Base-by-base conservation (phyloP, 2,797 vertebrate genomes). In the Sternarchorhynchus goeldii region DNA sequence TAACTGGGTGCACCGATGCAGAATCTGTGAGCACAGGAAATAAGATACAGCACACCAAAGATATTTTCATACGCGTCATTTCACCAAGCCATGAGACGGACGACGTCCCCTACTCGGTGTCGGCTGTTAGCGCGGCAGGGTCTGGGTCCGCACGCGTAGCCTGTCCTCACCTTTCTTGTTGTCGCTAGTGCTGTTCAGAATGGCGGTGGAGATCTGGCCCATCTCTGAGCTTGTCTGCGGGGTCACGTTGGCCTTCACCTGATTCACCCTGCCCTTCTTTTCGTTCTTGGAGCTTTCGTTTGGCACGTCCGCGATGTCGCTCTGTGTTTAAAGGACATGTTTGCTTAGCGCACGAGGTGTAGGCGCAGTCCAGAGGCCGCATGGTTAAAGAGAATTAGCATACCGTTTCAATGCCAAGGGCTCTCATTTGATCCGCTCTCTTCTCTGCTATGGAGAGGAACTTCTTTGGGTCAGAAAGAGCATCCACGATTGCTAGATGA, bases 401-500 rank as follows among this genome's bases (percentile, higher is more conserved):
- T 92, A 99, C 98, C 29, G 97, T 98, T 88, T 99, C 98, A 6
- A 99, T 99, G 45, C 97, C 97, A 91, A 99, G 93, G 0, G 98
- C 98, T 89, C 97, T 96, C 97, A 99, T 99, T 91, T 99, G 98
- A 90, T 99, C 97, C 10, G 97, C 96, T 90, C 98, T 93, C 90
- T 99, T 99, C 88, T 99, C 98, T n/a, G 96, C 97, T 84, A 99
- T 96, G 56, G 98, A 98, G 81, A 99, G 91, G 91, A 98, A 99
- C 90, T 99, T 99, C 94, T 99, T 99, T 87, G 98, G 98, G 88
- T 99, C 98, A 63, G 98, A 99, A 68, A 99, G 92, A 85, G 98
- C 98, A 80, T 99, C 98, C 86, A 99, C 97, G 32, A 99, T 97
- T 68, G 95, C 97, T 99, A 78, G 53, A 88, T 88, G 66, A 77